Base-by-base conservation (phyloP, 2,888 invertebrate species). In the Drosophila histrio region DNA sequence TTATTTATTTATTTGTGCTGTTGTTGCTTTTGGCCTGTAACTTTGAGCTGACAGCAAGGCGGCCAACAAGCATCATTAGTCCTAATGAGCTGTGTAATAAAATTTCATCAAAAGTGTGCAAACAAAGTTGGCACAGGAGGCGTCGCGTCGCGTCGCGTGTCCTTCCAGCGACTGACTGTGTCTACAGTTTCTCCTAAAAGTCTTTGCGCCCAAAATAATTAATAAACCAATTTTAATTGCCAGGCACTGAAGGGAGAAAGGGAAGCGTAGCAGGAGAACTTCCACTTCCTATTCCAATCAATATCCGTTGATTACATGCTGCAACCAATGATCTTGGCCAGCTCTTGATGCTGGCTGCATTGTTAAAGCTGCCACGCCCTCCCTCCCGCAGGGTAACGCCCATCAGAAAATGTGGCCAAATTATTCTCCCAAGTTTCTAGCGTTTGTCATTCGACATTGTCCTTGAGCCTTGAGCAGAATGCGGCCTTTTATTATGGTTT, bases 51-150 rank as follows among this genome's bases (percentile, higher is more conserved):
- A 77, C 80, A 67, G 75, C 47, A n/a, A n/a, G 47, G 22, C 34
- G 36, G 63, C 65, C 62, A 83, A 77, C 85, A 77, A 84, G 87
- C 87, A 80, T 87, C 87, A 87, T 82, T 82, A 82, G 87, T 87
- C 79, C 81, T 87, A 82, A 82, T 82, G 87, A 82, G 81, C 85
- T 85, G 85, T 87, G 85, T 75, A 84, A 82, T 77, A 77, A 75
- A 77, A 84, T 84, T 72, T 61, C 82, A 81, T 67, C 58, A 71
- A 65, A 67, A 74, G 63, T 72, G 72, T 54, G 70, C 63, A 73
- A 75, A 67, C 65, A 77, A 66, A 74, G 36, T 80, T 64, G 26
- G 11, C 44, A n/a, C n/a, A 9, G 47, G 32, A 15, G 19, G 30
- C 39, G 24, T 3, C 9, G 22, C 13, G 28, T 13, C 8, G 28